Evolutionary conservation across 2,888 invertebrate species (phyloP), one percentile per base, ranked within the genome.

Genomic region (Tipula unca): DNA sequence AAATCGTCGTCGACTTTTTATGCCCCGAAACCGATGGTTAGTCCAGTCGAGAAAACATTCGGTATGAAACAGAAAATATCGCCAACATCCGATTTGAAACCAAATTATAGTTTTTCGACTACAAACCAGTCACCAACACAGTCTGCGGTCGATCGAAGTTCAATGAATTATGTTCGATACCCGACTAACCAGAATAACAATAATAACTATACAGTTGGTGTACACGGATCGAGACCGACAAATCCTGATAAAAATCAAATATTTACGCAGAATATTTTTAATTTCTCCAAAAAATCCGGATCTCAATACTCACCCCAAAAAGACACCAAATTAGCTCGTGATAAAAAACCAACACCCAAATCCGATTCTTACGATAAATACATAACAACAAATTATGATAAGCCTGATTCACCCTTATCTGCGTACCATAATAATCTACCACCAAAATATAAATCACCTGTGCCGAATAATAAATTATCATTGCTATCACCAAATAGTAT

Each of bases 401-500:
- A 13, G n/a, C 20, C 39, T 6, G 29, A 48, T n/a, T 54, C 85
- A 54, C 17, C 85, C 32, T 17, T 32, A n/a, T 25, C 29, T 13
- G 20, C 17, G 6, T 48, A 54, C 25, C 29, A 54, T n/a, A 85
- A 85, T 32, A 69, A 42, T 29, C 83, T 86, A n/a, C 86, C 85
- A 36, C 48, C 82, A 69, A 85, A 84, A 83, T 69, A 69, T 69
- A 14, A 87, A 84, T 17, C 87, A 85, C 82, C 87, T 85, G 83
- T 87, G 86, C 88, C 87, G 86, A 88, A 89, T 86, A 89, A 88
- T 69, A 89, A 90, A 85, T 87, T 90, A 14, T 88, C 87, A 84
- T 89, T 90, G 85, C 87, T 90, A 85, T 90, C 90, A 86, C 91
- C 90, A 4, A 91, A 91, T 87, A 90, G 89, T 87, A 88, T 90